Percentiles rank a stretch among this genome's conserved stretches.
These are phyloP conservation scores for Peromyscus attwateri DNA, from an alignment of 2,797 vertebrate genomes.

Conservation along the genomic window DNA sequence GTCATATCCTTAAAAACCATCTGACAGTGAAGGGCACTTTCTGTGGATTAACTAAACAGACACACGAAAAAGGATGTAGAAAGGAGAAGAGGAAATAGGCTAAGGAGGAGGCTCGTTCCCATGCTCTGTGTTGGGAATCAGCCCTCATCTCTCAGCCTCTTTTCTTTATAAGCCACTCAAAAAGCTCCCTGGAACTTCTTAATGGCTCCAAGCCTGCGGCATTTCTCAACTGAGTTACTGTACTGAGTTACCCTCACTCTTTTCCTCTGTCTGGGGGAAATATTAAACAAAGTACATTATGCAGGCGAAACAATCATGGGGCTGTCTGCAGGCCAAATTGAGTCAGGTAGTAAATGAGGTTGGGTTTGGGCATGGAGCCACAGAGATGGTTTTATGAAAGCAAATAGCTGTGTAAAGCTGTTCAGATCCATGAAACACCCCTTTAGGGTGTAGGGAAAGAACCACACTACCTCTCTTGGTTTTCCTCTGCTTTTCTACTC, in stretches of 20 bases:
- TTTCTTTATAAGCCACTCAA: conserved; percentile 42
- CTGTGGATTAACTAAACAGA: conserved; percentile 63
- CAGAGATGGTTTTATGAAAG: background rate
- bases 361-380: background rate
- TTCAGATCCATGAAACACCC: background rate
- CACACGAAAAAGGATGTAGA: background rate
- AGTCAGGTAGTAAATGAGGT: background rate
- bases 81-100: background rate
- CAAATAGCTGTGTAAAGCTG: background rate
- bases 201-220: conserved; percentile 1
- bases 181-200: conserved; percentile 27
- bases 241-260: background rate
- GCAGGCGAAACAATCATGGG: background rate
- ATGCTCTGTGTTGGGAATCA: background rate
- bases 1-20: conserved; percentile 67
- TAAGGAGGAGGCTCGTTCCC: background rate
- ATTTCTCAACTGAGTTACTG: background rate
- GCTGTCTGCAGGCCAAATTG: conserved; percentile 31
- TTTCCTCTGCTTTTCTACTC: too few relatives aligned
- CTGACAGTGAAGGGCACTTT: conserved; percentile 71
- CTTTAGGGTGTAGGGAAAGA: background rate
- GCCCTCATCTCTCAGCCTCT: background rate
- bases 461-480: background rate
- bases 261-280: background rate
- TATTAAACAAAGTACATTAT: background rate